A percentile compares a stretch with the other conserved stretches of the same genome.
phyloP scores from a whole-genome alignment of 2,113 vertebrate genomes.

The Nematolebias whitei region DNA sequence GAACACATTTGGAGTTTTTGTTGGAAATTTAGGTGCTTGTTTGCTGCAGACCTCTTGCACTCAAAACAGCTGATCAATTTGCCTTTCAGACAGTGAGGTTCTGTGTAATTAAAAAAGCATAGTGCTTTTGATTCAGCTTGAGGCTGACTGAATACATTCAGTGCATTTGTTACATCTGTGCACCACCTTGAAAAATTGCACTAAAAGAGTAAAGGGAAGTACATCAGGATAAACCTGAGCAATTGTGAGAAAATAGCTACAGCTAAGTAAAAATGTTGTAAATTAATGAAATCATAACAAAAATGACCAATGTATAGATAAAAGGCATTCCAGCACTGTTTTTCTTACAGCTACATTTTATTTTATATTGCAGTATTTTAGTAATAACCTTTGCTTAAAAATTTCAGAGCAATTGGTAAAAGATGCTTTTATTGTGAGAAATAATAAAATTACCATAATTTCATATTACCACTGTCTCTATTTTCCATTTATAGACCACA shows the following conservation, averaged over 20 bases:
- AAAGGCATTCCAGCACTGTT: too few species aligned
- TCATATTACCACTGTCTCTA: too few species aligned
- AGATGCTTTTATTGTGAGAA: too few species aligned
- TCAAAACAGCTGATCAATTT: not conserved
- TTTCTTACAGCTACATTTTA: too few species aligned
- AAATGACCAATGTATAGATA: too few species aligned
- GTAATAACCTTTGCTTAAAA: too few species aligned
- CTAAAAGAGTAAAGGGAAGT: not conserved
- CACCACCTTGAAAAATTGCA: not conserved
- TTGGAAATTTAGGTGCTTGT: slow-evolving; percentile 3
- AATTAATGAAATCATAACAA: not conserved
- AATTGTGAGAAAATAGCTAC: not conserved
- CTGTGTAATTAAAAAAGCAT: not conserved
- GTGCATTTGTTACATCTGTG: not conserved
- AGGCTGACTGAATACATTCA: not conserved
- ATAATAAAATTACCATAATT: too few species aligned
- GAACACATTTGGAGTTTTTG: not conserved
- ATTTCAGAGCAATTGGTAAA: too few species aligned
- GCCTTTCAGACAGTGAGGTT: not conserved
- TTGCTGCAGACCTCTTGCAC: not conserved
- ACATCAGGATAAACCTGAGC: not conserved
- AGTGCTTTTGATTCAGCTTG: not conserved
- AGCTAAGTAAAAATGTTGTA: not conserved
- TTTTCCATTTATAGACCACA: too few species aligned
- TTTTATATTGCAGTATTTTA: too few species aligned